These are phyloP conservation scores for Diplodus sargus DNA, from an alignment of 2,797 vertebrate species.

Conservation along the genomic window DNA sequence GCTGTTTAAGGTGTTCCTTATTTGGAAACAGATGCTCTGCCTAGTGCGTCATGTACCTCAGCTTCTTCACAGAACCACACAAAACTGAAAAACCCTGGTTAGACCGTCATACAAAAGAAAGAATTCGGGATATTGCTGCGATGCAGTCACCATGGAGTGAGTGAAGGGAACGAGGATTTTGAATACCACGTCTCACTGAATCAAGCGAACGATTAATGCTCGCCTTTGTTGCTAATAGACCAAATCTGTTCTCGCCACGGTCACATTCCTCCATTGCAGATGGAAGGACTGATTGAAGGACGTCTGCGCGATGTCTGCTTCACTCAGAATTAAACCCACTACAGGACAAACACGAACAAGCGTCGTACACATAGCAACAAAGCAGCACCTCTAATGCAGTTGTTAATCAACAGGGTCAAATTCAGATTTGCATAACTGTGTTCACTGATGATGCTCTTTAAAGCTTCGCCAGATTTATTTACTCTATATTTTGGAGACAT, in stretches of 20 bases:
- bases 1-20: conserved; percentile 61
- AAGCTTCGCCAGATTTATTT: neutral
- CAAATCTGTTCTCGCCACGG: conserved; percentile 22
- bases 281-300: neutral
- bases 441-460: neutral
- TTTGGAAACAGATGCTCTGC: conserved; percentile 55
- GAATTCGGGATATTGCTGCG: conserved; percentile 22
- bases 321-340: neutral
- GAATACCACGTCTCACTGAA: conserved; percentile 42
- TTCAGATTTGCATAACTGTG: neutral
- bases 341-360: neutral
- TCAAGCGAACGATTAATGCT: conserved; percentile 13
- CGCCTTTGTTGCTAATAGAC: conserved; percentile 26
- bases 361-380: neutral
- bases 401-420: neutral
- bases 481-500: no score
- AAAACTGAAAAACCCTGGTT: conserved; percentile 10
- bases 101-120: conserved; percentile 5
- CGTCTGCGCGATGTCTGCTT: neutral
- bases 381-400: neutral
- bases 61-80: conserved; percentile 37
- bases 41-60: conserved; percentile 8
- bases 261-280: neutral
- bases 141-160: conserved; percentile 29
- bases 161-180: conserved; percentile 36